phyloP scores from a whole-genome alignment of 2,113 vertebrate genomes.

The Stegostoma tigrinum region DNA sequence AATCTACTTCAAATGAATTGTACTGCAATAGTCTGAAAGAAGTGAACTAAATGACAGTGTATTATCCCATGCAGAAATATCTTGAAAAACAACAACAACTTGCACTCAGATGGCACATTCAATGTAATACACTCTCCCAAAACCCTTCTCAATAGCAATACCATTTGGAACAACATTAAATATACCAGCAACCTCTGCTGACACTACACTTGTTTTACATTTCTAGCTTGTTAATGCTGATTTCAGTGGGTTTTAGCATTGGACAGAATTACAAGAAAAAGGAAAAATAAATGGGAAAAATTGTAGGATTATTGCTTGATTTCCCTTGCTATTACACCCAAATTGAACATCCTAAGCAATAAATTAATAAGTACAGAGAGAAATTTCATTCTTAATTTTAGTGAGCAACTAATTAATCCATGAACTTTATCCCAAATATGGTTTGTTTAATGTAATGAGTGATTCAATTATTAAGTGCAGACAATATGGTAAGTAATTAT shows the following conservation, averaged over 20 bases:
- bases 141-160: not conserved
- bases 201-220: not conserved
- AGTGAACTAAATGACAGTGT: not conserved
- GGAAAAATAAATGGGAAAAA: not conserved
- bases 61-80: not conserved
- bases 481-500: not conserved
- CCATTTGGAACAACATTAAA: not conserved
- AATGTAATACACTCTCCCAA: not conserved
- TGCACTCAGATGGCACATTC: not conserved
- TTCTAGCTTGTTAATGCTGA: not conserved
- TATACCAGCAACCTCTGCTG: not conserved
- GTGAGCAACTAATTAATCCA: not conserved
- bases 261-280: not conserved
- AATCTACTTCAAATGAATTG: not conserved
- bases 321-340: not conserved
- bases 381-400: conserved; percentile 23
- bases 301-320: not conserved
- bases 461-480: conserved; percentile 26
- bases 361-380: conserved; percentile 20
- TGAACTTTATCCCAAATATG: not conserved
- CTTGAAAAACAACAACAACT: not conserved
- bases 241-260: not conserved
- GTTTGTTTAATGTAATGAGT: not conserved
- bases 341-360: not conserved
- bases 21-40: not conserved